A percentile compares a stretch with the other conserved stretches of the same genome.
These are phyloP conservation scores for Endomychus coccineus DNA, from an alignment of 2,888 invertebrate species.

Conservation along the genomic window DNA sequence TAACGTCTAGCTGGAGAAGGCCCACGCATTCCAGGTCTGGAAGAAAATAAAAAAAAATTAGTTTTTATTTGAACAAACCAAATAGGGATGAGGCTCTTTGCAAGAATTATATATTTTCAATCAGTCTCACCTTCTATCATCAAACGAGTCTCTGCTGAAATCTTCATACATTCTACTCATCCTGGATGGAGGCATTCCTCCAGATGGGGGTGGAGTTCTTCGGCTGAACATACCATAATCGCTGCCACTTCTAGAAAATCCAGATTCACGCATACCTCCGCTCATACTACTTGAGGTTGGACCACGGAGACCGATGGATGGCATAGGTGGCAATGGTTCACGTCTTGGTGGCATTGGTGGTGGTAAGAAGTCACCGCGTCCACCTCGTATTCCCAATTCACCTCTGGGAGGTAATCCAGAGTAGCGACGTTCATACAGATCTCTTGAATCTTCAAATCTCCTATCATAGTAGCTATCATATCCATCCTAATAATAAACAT, in stretches of 20 bases:
- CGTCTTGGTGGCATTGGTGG: conserved; percentile 64
- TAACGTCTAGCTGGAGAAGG: conserved; percentile 79
- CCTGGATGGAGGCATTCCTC: conserved; percentile 36
- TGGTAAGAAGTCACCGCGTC: conserved; percentile 61
- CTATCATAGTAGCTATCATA: conserved; percentile 78
- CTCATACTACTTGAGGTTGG: conserved; percentile 53
- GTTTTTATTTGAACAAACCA: conserved; percentile 6
- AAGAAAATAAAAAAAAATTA: conserved; percentile 36
- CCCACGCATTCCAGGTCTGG: conserved; percentile 70
- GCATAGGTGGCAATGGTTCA: conserved; percentile 71
- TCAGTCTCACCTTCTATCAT: conserved; percentile 66
- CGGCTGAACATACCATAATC: conserved; percentile 80
- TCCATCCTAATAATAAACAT: conserved; percentile 50
- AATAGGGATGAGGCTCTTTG: conserved; percentile 15
- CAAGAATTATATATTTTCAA: conserved; percentile 6
- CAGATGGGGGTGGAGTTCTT: conserved; percentile 59
- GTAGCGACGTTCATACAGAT: conserved; percentile 75
- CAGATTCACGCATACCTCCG: conserved; percentile 57
- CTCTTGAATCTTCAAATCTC: conserved; percentile 70
- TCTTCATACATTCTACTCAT: conserved; percentile 72
- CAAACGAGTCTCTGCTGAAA: conserved; percentile 81
- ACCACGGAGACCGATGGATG: conserved; percentile 44
- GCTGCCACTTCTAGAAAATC: conserved; percentile 51
- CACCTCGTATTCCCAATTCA: conserved; percentile 40
- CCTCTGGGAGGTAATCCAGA: conserved; percentile 50